Percentiles rank a stretch among this genome's conserved stretches.
phyloP scores from a whole-genome alignment of 1,140 invertebrate genomes.

The Trigoniulus corallinus region DNA sequence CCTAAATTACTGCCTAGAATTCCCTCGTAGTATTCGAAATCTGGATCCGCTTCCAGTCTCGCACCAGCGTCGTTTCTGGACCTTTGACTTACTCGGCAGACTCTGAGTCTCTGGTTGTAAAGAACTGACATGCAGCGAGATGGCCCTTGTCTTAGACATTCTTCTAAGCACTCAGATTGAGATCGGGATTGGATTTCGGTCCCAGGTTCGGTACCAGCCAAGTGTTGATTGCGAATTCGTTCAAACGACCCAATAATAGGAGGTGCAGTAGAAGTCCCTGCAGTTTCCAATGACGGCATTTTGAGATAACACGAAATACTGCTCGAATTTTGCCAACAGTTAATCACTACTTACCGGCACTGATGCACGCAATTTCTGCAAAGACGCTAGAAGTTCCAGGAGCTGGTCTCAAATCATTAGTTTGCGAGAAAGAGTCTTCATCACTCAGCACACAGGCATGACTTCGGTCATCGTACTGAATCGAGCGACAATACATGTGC shows the following conservation, averaged over 20 bases:
- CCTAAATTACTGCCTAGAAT: constrained; percentile 1
- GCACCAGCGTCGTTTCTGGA: constrained; percentile 66
- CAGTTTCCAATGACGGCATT: neutral
- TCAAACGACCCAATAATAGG: constrained; percentile 37
- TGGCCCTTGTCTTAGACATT: constrained; percentile 63
- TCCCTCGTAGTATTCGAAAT: constrained; percentile 73
- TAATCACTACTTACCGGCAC: no score
- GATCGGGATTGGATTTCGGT: constrained; percentile 71
- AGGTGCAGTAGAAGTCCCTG: constrained; percentile 36
- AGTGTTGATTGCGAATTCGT: constrained; percentile 55
- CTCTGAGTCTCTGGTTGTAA: constrained; percentile 64
- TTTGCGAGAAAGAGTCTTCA: constrained; percentile 67
- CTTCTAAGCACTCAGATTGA: constrained; percentile 70
- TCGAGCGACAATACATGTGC: constrained; percentile 72
- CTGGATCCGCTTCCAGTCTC: constrained; percentile 69
- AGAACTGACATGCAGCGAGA: constrained; percentile 74
- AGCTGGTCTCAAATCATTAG: constrained; percentile 47
- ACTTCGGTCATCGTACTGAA: constrained; percentile 75
- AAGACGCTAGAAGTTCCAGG: neutral
- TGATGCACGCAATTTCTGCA: constrained; percentile 18
- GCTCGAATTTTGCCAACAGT: no score
- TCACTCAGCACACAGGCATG: constrained; percentile 67
- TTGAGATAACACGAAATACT: no score
- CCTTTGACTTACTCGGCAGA: constrained; percentile 64
- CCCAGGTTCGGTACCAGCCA: constrained; percentile 67